Base-by-base conservation (phyloP, 2,797 vertebrate genomes). In the Darevskia nairensis region DNA sequence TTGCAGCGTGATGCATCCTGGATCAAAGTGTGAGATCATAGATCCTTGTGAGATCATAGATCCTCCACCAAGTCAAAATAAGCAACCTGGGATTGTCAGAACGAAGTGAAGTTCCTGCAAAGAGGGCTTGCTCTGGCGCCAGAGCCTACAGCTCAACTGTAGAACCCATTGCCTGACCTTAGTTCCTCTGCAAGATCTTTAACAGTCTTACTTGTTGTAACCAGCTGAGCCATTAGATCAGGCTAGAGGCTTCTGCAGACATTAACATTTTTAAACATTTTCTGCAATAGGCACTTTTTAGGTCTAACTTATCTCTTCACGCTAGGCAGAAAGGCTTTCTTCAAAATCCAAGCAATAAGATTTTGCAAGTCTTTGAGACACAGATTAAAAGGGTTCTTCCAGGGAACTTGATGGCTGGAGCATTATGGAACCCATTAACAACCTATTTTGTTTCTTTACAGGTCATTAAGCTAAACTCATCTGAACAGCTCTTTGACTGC, bases 381-480 rank as follows among this genome's bases (percentile, higher is more conserved):
- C 6, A 3, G 41, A 66, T 64, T 41, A 88, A 74, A 74, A 46
- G 25, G 55, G 41, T 81, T 50, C 66, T 72, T 35, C 72, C 3
- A 64, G 68, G 27, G 55, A 75, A 17, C 6, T 11, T 66, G 77
- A 85, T 39, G 55, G 41, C 7, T 29, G 1, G 7, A 41, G 3
- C 17, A 74, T 1, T 3, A 1, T 8, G 39, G 13, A n/a, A 10
- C 23, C 44, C 55, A n/a, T 25, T 68, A 75, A 66, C 80, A 68
- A 72, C 85, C 71, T 4, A 50, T 61, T 80, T 88, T n/a, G 78
- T 59, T 77, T 89, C 72, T 88, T 88, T 85, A 93, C 89, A 94
- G 92, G 90, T 87, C 87, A 46, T 83, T 85, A 87, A 88, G 44
- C 35, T 88, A 79, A 89, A 71, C 88, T 93, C 39, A 89, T 94